Evolutionary conservation across 2,888 invertebrate species (phyloP).

Genomic region (Lithophane semibrunnea): DNA sequence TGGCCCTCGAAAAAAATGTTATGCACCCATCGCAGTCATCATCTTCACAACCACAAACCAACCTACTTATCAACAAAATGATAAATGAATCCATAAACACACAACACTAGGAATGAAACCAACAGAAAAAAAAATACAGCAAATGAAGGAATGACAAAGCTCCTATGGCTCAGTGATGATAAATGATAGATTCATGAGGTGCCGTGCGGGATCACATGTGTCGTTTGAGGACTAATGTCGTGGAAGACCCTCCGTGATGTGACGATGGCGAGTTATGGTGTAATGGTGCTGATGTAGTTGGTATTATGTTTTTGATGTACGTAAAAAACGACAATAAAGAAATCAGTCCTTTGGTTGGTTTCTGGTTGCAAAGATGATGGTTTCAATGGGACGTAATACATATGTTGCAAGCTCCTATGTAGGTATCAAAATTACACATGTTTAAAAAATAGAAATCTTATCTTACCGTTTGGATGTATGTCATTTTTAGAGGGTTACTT

Average conservation of each 20-base stretch:
- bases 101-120: constrained; percentile 54
- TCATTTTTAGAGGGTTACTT: neutral
- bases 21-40: neutral
- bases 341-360: neutral
- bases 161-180: constrained; percentile 76
- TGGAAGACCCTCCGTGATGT: constrained; percentile 70
- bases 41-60: neutral
- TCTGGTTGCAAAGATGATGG: neutral
- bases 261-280: constrained; percentile 45
- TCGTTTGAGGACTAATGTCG: constrained; percentile 84
- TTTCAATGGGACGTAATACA: too few relatives aligned
- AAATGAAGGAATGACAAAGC: constrained; percentile 67
- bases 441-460: too few relatives aligned
- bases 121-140: constrained; percentile 62
- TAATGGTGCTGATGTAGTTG: neutral
- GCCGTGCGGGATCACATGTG: constrained; percentile 83
- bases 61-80: constrained; percentile 21
- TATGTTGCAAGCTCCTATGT: too few relatives aligned
- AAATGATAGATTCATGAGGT: constrained; percentile 89
- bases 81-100: constrained; percentile 44
- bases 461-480: too few relatives aligned
- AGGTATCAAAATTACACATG: too few relatives aligned
- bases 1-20: neutral
- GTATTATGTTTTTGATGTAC: neutral
- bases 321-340: neutral